phyloP scores from a whole-genome alignment of 2,113 vertebrate genomes.

The Lepisosteus osseus region DNA sequence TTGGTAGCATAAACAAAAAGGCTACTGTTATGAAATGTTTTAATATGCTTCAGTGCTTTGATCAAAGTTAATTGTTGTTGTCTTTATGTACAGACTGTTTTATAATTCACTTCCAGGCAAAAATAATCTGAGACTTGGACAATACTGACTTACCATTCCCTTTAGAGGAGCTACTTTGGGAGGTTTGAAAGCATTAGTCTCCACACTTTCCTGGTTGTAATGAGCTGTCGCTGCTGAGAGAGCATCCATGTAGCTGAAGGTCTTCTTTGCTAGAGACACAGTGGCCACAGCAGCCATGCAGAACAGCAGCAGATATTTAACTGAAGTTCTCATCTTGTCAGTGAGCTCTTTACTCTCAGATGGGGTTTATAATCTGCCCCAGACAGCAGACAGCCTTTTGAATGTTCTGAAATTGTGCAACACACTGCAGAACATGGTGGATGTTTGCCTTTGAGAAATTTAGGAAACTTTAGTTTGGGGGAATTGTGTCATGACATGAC shows the following conservation, averaged over 20 bases:
- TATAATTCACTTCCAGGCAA: neutral
- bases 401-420: neutral
- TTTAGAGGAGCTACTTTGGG: neutral
- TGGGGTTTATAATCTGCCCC: neutral
- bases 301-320: neutral
- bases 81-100: no score
- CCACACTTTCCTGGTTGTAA: slow-evolving; percentile 9
- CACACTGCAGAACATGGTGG: no score
- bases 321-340: neutral
- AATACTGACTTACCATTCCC: slow-evolving; percentile 3
- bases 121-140: neutral
- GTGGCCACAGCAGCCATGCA: neutral
- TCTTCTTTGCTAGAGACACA: slow-evolving; percentile 7
- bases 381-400: neutral
- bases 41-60: no score
- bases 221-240: neutral
- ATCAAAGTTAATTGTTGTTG: no score
- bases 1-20: no score
- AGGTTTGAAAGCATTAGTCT: neutral
- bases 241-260: neutral
- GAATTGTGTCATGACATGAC: no score
- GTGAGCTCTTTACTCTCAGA: neutral
- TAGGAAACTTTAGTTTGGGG: no score
- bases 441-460: no score
- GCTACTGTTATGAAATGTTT: no score